Base-by-base conservation (phyloP, 1,140 invertebrate species). In the Dendroctonus valens region DNA sequence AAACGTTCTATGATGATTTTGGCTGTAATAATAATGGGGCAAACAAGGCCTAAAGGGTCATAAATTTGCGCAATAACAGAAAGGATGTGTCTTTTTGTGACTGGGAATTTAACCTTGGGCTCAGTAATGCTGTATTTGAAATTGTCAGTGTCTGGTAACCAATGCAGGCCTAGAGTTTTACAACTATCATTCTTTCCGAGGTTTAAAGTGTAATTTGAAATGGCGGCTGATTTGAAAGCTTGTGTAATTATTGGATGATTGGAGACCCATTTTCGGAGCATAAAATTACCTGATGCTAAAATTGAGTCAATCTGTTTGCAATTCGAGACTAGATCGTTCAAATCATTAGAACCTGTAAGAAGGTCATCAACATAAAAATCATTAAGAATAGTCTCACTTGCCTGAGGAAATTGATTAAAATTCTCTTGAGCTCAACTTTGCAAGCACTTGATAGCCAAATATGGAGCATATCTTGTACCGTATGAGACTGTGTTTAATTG, bases 1-100 rank as follows among this genome's bases (percentile, higher is more conserved):
- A 81, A 44, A 60, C 75, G 53, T 71, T 82, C 80, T 7, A 82
- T 52, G 6, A 81, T 61, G 2, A 78, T 72, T 70, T 81, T 81
- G 7, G 73, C 71, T 11, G 59, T 68, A 11, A 80, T 73, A 6
- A 72, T 74, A 15, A 76, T 54, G n/a, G 79, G 76, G 41, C 70
- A 67, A 6, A 80, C 44, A 11, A 75, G 59, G 60, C 73, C 73
- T 26, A 75, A 51, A 1, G 72, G 72, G 55, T 74, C 74, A 50
- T 70, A 76, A 14, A 75, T 71, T 65, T 72, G 67, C 15, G 72
- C 65, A 12, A 71, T 65, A 12, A 58, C 60, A 5, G 73, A 75
- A 12, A 77, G 57, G 57, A 77, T 72, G 7, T 54, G 38, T 5
- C 70, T 67, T 68, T 76, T 75, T 50, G 66, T 75, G 6, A 74